Evolutionary conservation across 1,140 invertebrate species (phyloP), one percentile per base, ranked within the genome.

Genomic region (Atta colombica): DNA sequence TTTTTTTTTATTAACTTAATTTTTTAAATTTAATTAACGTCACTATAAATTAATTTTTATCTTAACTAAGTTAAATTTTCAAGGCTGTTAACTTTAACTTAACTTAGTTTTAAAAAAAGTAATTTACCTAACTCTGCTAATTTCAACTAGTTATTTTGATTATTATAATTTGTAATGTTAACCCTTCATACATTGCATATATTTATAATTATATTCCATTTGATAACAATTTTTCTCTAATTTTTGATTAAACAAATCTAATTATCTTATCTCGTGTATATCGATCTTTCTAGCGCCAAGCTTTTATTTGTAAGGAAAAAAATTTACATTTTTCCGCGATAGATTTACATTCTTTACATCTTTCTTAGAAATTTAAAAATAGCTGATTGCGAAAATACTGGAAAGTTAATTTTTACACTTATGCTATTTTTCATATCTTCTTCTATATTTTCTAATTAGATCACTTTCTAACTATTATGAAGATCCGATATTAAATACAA

Each of bases 391-490:
- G 25, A 65, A 77, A 65, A 25, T 39, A 65, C 16, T 31, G 25
- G 25, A 65, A 77, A 65, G 60, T 65, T 21, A 35, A n/a, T 68
- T 39, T 68, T 68, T 12, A 28, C 61, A 18, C 25, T 31, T 28
- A 12, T 35, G 7, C 49, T 65, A 2, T 16, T 80, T 25, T 80
- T 53, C 28, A 75, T 28, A 39, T 68, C 18, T 21, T 55, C 12
- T 58, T 58, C 16, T 58, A 39, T 81, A 58, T 49, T 65, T 65
- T 77, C 60, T 45, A 55, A 81, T 81, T 71, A 28, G 18, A 74
- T 49, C 53, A 35, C 53, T 49, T 74, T 49, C 10, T 16, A 55
- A 14, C 8, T 39, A 71, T 71, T 14, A 21, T 39, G 35, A 21
- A 10, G 16, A 2, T 71, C 18, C 58, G 49, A 51, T 51, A 51